A percentile compares a stretch with the other conserved stretches of the same genome.
Conservation (phyloP, 2,113 vertebrate species). For the Syngnathoides biaculeatus region DNA sequence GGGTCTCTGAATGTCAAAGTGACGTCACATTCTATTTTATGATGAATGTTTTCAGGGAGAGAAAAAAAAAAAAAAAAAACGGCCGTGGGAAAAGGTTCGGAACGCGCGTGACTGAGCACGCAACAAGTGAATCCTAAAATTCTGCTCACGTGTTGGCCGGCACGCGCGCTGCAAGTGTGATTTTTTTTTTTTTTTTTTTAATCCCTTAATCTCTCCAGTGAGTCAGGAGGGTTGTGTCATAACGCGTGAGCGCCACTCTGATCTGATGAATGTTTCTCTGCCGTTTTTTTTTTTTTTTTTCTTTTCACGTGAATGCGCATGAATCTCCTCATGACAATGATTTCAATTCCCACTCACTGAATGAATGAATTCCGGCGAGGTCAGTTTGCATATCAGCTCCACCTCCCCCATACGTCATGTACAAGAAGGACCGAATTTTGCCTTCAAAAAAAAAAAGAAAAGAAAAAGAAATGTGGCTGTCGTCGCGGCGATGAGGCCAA, state of each 20-base stretch:
- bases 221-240: conserved; percentile 23
- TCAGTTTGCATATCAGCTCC: too few species aligned
- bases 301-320: too few species aligned
- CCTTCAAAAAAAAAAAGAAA: too few species aligned
- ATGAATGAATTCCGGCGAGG: too few species aligned
- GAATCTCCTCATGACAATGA: too few species aligned
- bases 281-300: background rate
- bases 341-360: too few species aligned
- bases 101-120: background rate
- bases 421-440: too few species aligned
- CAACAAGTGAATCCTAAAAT: conserved; percentile 18
- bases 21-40: background rate
- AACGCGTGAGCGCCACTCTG: background rate
- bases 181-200: conserved; percentile 19
- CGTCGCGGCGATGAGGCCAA: too few species aligned
- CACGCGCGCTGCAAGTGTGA: conserved; percentile 1
- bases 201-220: conserved; percentile 55
- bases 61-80: background rate
- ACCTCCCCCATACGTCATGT: too few species aligned
- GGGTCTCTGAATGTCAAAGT: too few species aligned
- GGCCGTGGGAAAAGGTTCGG: background rate
- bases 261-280: background rate
- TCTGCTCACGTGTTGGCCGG: conserved; percentile 16
- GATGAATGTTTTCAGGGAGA: background rate
- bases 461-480: too few species aligned